These are phyloP conservation scores for Paracentrotus lividus DNA, from an alignment of 53 echinoderm and acorn worm species.

Conservation along the genomic window DNA sequence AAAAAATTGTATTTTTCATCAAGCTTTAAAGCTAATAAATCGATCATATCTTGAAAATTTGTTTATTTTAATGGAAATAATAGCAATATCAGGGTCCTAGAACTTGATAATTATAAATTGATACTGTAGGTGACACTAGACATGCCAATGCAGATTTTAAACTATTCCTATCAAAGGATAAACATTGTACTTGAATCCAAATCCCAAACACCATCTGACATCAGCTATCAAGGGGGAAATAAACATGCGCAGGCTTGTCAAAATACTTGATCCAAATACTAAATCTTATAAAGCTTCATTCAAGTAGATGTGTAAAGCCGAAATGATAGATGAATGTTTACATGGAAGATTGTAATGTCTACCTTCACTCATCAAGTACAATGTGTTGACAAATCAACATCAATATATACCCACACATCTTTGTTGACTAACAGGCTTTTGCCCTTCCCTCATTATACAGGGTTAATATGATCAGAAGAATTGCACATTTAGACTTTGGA, in stretches of 20 bases:
- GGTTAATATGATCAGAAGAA: neutral
- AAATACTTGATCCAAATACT: neutral
- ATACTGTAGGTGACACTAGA: neutral
- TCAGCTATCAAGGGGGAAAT: neutral
- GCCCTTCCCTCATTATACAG: conserved; percentile 10
- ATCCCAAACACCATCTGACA: neutral
- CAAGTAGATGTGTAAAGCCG: neutral
- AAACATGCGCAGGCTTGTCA: neutral
- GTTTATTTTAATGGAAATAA: too few relatives aligned
- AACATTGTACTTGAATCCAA: neutral
- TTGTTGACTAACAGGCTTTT: neutral
- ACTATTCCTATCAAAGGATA: neutral
- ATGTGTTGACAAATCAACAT: neutral
- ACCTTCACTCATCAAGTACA: conserved; percentile 3
- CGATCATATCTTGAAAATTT: too few relatives aligned
- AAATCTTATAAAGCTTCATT: neutral
- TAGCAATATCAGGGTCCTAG: too few relatives aligned
- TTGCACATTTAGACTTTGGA: neutral
- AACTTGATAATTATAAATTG: too few relatives aligned
- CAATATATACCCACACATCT: neutral
- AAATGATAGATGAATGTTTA: neutral
- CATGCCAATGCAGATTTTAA: neutral
- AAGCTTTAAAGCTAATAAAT: too few relatives aligned
- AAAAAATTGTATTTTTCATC: too few relatives aligned
- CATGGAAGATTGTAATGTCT: neutral